phyloP scores from a whole-genome alignment of 2,888 invertebrate species.

The Andrena hattorfiana region DNA sequence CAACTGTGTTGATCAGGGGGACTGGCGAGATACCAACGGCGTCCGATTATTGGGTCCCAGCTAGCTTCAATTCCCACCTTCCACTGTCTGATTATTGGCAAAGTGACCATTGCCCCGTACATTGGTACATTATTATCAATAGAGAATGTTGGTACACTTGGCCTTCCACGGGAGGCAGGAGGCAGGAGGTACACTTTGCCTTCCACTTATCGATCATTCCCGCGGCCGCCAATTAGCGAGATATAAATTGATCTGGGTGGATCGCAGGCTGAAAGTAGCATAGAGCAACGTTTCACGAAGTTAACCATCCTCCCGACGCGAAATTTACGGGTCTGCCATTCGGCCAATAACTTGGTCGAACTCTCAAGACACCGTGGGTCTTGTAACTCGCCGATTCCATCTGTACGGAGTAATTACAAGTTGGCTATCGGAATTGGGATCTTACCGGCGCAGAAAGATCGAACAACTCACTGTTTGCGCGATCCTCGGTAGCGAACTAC shows the following conservation, averaged over 20 bases:
- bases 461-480: conserved; percentile 33
- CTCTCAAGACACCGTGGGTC: conserved; percentile 19
- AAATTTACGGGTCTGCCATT: conserved; percentile 43
- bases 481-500: conserved; percentile 22
- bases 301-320: conserved; percentile 26
- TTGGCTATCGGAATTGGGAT: conserved; percentile 50
- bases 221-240: neutral
- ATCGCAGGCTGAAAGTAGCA: conserved; percentile 16
- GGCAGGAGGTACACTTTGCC: no score
- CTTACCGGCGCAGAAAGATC: conserved; percentile 40
- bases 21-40: neutral
- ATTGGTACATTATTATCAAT: neutral
- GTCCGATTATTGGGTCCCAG: neutral
- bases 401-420: conserved; percentile 51
- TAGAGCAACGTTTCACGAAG: conserved; percentile 23
- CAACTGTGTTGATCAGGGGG: conserved; percentile 12
- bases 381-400: conserved; percentile 48
- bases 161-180: no score
- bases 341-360: conserved; percentile 41
- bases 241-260: conserved; percentile 14
- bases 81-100: neutral
- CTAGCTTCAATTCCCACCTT: neutral
- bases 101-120: neutral
- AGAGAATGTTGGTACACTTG: no score
- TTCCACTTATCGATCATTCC: no score